phyloP scores from a whole-genome alignment of 2,888 invertebrate genomes.

The Napeogenes inachia region DNA sequence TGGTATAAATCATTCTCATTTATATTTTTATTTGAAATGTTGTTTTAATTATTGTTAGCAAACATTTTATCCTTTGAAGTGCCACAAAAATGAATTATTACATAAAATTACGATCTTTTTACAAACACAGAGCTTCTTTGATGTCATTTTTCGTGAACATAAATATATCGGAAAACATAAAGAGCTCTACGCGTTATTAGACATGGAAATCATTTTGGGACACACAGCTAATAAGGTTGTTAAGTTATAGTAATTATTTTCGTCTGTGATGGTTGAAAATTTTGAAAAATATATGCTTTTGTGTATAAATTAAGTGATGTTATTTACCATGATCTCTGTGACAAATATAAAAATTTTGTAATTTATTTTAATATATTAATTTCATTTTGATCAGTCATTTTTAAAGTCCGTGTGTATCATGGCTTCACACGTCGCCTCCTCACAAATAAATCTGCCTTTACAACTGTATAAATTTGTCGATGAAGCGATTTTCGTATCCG shows the following conservation, averaged over 20 bases:
- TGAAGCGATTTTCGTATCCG: slow-evolving; percentile 70
- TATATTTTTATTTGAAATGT: slow-evolving; percentile 11
- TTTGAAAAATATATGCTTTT: too few species aligned
- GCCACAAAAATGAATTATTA: slow-evolving; percentile 23
- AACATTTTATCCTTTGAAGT: slow-evolving; percentile 26
- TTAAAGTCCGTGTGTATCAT: slow-evolving; percentile 35
- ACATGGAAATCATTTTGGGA: slow-evolving; percentile 51
- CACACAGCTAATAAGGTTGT: slow-evolving; percentile 34
- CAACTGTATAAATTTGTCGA: slow-evolving; percentile 74
- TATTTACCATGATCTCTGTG: too few species aligned
- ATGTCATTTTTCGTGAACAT: slow-evolving; percentile 64
- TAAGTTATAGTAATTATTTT: neutral
- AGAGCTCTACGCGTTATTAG: slow-evolving; percentile 59
- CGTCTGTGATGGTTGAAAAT: neutral
- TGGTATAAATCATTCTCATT: neutral
- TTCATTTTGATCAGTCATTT: slow-evolving; percentile 22
- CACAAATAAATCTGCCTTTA: slow-evolving; percentile 67
- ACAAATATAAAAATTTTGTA: too few species aligned
- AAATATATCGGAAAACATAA: slow-evolving; percentile 63
- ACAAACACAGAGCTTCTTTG: slow-evolving; percentile 54
- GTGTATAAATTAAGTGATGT: too few species aligned
- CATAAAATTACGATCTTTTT: slow-evolving; percentile 43
- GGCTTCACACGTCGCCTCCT: slow-evolving; percentile 60
- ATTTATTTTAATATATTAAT: slow-evolving; percentile 12
- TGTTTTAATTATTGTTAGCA: slow-evolving; percentile 18